Evolutionary conservation across 2,113 vertebrate genomes (phyloP).

Genomic region (Nycticryphes semicollaris): DNA sequence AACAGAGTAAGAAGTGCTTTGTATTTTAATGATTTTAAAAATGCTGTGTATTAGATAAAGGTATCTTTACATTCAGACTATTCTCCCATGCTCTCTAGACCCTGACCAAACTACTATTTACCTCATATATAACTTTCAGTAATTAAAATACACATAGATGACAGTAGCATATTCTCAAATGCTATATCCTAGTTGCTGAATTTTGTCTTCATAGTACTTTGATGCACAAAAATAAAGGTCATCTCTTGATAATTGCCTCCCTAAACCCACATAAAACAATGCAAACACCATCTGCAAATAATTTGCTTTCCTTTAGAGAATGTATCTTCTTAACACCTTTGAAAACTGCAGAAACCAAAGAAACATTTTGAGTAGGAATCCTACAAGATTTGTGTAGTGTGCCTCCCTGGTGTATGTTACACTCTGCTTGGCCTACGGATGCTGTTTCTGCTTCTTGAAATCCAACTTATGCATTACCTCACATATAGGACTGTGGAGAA

Average conservation of each 20-base stretch:
- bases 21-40: background rate
- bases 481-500: background rate
- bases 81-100: background rate
- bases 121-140: background rate
- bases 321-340: background rate
- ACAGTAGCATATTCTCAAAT: background rate
- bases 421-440: rapidly evolving
- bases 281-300: background rate
- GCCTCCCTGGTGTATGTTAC: background rate
- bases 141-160: background rate
- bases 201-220: background rate
- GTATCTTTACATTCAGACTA: background rate
- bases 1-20: background rate
- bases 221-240: background rate
- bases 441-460: background rate
- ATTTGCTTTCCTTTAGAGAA: background rate
- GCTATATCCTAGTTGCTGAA: background rate
- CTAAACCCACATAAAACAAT: background rate
- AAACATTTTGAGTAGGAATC: background rate
- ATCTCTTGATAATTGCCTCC: background rate
- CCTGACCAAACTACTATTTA: background rate
- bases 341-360: background rate
- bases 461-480: background rate
- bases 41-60: background rate
- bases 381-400: no score